phyloP scores from a whole-genome alignment of 2,113 vertebrate species.

The Oreochromis niloticus region DNA sequence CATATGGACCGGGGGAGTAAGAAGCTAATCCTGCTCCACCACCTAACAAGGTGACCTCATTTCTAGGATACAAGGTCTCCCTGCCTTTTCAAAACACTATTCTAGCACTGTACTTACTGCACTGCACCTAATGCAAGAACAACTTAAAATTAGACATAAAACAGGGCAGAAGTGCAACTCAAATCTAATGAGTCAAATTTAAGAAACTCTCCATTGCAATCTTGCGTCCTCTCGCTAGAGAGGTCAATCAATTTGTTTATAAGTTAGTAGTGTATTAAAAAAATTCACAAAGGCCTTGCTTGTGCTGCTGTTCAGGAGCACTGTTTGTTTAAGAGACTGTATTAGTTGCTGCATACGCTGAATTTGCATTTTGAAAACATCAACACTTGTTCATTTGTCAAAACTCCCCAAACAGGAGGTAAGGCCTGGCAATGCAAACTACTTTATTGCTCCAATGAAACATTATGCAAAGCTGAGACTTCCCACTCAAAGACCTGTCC shows the following conservation, averaged over 20 bases:
- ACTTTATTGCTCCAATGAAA: neutral
- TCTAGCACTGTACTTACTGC: neutral
- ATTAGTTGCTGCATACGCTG: neutral
- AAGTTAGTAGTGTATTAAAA: neutral
- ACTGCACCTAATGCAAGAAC: neutral
- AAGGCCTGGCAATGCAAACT: neutral
- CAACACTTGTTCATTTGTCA: neutral
- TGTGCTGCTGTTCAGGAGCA: neutral
- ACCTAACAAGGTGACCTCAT: slow-evolving; percentile 67
- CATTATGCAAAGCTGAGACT: neutral
- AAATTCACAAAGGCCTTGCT: neutral
- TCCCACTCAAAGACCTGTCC: neutral
- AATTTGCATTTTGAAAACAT: neutral
- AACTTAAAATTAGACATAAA: neutral
- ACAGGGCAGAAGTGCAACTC: neutral
- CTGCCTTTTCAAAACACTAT: slow-evolving; percentile 27
- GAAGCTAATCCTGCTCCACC: slow-evolving; percentile 61
- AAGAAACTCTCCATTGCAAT: neutral
- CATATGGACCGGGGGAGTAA: slow-evolving; percentile 65
- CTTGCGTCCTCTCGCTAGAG: neutral
- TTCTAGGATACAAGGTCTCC: slow-evolving; percentile 47
- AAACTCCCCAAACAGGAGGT: neutral
- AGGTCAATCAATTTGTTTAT: neutral
- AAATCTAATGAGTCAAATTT: neutral
- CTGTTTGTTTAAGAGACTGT: neutral